Evolutionary conservation across 1,140 invertebrate genomes (phyloP).

Genomic region (Drosophila biarmipes): DNA sequence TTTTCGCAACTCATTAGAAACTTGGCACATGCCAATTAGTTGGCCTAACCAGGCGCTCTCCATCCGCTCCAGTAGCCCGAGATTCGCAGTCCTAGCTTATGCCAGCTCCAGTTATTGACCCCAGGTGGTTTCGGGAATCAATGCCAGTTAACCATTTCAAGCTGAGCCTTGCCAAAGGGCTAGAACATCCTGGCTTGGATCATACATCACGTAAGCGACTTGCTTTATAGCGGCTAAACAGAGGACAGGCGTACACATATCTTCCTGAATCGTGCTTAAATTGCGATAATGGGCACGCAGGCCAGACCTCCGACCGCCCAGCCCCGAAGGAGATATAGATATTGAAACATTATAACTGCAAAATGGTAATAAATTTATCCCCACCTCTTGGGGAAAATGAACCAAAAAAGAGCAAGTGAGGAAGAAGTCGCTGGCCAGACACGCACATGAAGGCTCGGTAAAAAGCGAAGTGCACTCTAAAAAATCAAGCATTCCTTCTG

Average conservation of each 20-base stretch:
- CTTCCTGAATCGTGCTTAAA: conserved; percentile 67
- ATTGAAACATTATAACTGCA: conserved; percentile 82
- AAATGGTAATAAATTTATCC: conserved; percentile 78
- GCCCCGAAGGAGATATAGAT: conserved; percentile 65
- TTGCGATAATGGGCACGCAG: conserved; percentile 71
- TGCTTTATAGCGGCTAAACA: conserved; percentile 28
- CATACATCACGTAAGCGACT: conserved; percentile 60
- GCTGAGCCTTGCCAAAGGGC: not conserved
- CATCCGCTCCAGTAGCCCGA: conserved; percentile 18
- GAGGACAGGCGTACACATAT: conserved; percentile 30
- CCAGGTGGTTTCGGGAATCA: conserved; percentile 32
- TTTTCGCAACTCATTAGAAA: conserved; percentile 73
- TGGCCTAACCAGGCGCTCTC: conserved; percentile 32
- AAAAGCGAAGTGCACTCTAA: conserved; percentile 13
- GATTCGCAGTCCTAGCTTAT: conserved; percentile 28
- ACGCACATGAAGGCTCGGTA: conserved; percentile 45
- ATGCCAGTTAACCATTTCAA: conserved; percentile 12
- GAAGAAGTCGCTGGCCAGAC: conserved; percentile 35
- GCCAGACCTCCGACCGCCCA: conserved; percentile 16
- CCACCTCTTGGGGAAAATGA: conserved; percentile 36
- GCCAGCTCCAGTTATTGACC: conserved; percentile 51
- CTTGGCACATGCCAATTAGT: conserved; percentile 72
- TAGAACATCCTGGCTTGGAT: conserved; percentile 18
- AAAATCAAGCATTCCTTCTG: not conserved
- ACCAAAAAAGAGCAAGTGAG: conserved; percentile 7